These are phyloP conservation scores for Zaprionus lachaisei DNA, from an alignment of 1,140 invertebrate species.

Conservation along the genomic window DNA sequence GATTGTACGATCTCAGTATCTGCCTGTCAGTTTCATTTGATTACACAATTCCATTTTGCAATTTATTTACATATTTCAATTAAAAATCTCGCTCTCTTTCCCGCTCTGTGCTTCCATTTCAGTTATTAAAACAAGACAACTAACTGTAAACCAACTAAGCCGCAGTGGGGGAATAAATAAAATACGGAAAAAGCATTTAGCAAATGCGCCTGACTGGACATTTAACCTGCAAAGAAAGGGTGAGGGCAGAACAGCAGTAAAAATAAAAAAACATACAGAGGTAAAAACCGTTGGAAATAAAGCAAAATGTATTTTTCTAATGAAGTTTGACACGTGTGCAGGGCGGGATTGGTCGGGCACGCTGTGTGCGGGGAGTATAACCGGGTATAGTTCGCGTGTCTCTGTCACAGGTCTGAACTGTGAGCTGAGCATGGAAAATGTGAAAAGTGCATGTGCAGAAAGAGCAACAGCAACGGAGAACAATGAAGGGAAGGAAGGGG, in stretches of 20 bases:
- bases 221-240: slow-evolving; percentile 3
- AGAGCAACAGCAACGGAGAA: slow-evolving; percentile 32
- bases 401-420: slow-evolving; percentile 63
- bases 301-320: slow-evolving; percentile 64
- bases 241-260: slow-evolving; percentile 6
- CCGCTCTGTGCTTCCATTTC: slow-evolving; percentile 35
- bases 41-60: slow-evolving; percentile 52
- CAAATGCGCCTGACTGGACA: slow-evolving; percentile 20
- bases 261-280: slow-evolving; percentile 25
- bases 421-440: slow-evolving; percentile 48
- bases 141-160: slow-evolving; percentile 4
- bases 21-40: slow-evolving; percentile 36
- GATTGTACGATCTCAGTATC: slow-evolving; percentile 24
- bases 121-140: slow-evolving; percentile 36
- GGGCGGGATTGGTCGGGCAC: neutral
- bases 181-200: slow-evolving; percentile 42
- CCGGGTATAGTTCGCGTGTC: slow-evolving; percentile 55
- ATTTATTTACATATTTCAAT: slow-evolving; percentile 59
- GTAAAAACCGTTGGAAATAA: neutral
- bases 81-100: slow-evolving; percentile 27
- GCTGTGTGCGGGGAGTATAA: neutral
- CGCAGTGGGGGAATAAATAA: neutral
- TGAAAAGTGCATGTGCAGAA: slow-evolving; percentile 46
- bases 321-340: slow-evolving; percentile 71
- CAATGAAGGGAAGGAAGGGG: slow-evolving; percentile 41